Evolutionary conservation across 2,797 vertebrate genomes (phyloP).

Genomic region (Petrocephalus schoutedeni): DNA sequence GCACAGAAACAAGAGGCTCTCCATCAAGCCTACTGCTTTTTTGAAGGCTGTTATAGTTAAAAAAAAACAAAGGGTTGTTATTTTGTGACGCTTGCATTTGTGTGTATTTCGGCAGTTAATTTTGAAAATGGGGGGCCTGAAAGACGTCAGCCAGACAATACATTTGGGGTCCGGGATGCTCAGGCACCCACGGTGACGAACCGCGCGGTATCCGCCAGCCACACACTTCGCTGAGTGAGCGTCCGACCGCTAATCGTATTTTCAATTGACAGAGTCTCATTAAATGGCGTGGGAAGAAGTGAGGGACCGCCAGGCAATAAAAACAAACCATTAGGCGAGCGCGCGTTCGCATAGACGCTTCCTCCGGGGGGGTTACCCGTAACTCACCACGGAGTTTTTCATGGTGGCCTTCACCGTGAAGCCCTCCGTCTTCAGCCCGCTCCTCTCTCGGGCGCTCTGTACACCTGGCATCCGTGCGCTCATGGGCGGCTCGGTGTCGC

Average conservation of each 20-base stretch:
- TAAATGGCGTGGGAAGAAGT: background rate
- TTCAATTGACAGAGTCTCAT: background rate
- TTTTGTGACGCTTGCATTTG: background rate
- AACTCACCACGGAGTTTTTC: slow-evolving; percentile 60
- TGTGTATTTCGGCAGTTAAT: background rate
- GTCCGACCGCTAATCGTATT: background rate
- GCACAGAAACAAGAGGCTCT: background rate
- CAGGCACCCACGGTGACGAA: background rate
- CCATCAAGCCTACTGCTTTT: background rate
- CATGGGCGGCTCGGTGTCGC: slow-evolving; percentile 22
- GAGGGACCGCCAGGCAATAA: background rate
- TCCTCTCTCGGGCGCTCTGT: slow-evolving; percentile 36
- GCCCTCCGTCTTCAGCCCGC: slow-evolving; percentile 40
- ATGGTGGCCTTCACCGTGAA: slow-evolving; percentile 58
- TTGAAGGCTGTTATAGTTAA: background rate
- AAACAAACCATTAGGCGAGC: background rate
- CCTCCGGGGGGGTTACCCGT: background rate
- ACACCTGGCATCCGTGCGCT: slow-evolving; percentile 24
- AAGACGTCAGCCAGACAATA: background rate
- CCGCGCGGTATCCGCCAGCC: background rate
- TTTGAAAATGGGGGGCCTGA: background rate
- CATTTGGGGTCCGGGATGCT: background rate
- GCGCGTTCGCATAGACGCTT: background rate
- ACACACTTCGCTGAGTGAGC: background rate
- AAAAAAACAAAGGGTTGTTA: background rate